Evolutionary conservation across 2,888 invertebrate species (phyloP), one percentile per base, ranked within the genome.

Genomic region (Lypha dubia): DNA sequence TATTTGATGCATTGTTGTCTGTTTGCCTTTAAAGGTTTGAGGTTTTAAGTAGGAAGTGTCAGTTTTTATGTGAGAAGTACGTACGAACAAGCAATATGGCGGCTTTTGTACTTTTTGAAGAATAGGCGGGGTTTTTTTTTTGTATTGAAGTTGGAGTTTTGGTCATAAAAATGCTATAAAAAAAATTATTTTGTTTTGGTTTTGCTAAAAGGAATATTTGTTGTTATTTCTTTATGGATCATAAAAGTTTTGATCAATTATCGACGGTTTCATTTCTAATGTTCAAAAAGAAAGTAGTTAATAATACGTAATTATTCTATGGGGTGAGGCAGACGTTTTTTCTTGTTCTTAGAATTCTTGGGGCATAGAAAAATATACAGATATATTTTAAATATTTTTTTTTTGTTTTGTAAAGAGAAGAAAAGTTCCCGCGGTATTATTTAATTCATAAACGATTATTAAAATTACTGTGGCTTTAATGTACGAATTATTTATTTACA

Each of bases 81-180:
- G 24, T 1, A 73, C 32, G 24, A n/a, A 46, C 28, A 68, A 62
- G 49, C 68, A 84, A 79, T 74, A 84, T 84, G 84, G 84, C 81
- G 35, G 80, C 17, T 70, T 74, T 24, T 65, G 11, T 22, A 15
- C n/a, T 5, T 15, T 68, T 62, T 67, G 3, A 20, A 24, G 49
- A 84, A 77, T 51, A 84, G 77, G 81, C 84, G 80, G 77, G 68
- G 51, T 62, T 79, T 81, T 41, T 60, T 62, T 79, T 81, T 41
- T 46, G 35, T 56, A n/a, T 24, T 38, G 7, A 32, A 38, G 20
- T 58, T 58, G n/a, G 22, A 53, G 32, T 58, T 53, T 20, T 32
- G 13, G 41, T 46, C 58, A 71, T 67, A 70, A 75, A 79, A 71
- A 58, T 68, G 32, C 53, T 35, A 58, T 49, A 60, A 70, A 56